Percentiles rank a stretch among this genome's conserved stretches.
Evolutionary conservation across 2,113 vertebrate genomes (phyloP).

Genomic region (Epinephelus lanceolatus): DNA sequence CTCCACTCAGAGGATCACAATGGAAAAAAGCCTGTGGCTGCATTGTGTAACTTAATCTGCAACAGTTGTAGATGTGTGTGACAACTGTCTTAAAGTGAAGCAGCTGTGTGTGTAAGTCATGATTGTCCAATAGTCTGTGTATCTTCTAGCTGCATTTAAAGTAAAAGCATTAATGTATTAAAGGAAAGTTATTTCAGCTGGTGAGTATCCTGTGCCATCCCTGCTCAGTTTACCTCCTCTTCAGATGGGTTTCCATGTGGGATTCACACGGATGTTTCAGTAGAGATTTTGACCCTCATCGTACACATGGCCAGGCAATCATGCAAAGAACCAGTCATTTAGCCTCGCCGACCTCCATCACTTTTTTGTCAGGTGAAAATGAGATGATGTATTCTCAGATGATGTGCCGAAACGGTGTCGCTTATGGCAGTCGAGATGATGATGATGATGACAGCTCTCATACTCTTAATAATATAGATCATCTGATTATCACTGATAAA

Average conservation of each 20-base stretch:
- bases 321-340: conserved; percentile 62
- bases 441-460: conserved; percentile 26
- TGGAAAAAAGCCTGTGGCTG: no score
- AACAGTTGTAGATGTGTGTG: no score
- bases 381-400: conserved; percentile 49
- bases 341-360: conserved; percentile 39
- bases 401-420: conserved; percentile 75
- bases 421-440: conserved; percentile 32
- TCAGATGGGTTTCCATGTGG: conserved; percentile 33
- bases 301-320: conserved; percentile 48
- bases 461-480: conserved; percentile 31
- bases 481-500: conserved; percentile 20
- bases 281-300: conserved; percentile 28
- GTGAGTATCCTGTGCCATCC: conserved; percentile 25
- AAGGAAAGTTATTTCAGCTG: conserved; percentile 10
- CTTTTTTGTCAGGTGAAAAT: conserved; percentile 55
- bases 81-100: no score
- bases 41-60: no score
- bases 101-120: no score
- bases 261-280: conserved; percentile 29
- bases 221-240: conserved; percentile 37
- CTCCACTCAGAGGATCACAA: no score
- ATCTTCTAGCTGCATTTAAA: background rate
- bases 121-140: no score
- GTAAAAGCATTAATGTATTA: background rate